Percentiles rank a stretch among this genome's conserved stretches.
These are phyloP conservation scores for Sminthurides bifidus DNA, from an alignment of 1,140 invertebrate genomes.

Conservation along the genomic window DNA sequence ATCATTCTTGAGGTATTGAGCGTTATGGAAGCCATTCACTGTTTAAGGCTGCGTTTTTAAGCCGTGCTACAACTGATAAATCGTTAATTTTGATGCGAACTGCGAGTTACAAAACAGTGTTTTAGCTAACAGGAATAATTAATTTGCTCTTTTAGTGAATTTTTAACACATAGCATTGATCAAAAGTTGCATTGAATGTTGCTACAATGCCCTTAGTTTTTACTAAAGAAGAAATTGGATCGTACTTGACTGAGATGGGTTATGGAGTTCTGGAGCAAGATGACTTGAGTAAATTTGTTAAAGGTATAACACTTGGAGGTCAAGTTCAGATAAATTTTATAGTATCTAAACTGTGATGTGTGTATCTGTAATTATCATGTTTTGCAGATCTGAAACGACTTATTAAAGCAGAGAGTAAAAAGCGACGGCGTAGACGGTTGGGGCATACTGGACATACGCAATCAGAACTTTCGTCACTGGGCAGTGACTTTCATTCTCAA, in stretches of 20 bases:
- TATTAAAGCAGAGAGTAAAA: conserved; percentile 18
- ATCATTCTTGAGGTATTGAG: too few species aligned
- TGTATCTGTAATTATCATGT: not conserved
- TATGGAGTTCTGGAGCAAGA: conserved; percentile 13
- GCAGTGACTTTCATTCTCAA: not conserved
- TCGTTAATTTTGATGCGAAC: too few species aligned
- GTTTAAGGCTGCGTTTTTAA: too few species aligned
- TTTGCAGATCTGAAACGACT: conserved; percentile 21
- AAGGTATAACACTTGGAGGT: conserved; percentile 9
- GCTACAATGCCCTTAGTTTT: conserved; percentile 20
- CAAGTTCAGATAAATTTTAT: not conserved
- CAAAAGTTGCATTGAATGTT: not conserved
- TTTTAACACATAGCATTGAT: not conserved
- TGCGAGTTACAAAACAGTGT: too few species aligned
- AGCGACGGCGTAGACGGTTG: conserved; percentile 10
- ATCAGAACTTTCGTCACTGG: not conserved
- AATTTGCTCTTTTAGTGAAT: too few species aligned
- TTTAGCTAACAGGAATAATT: too few species aligned
- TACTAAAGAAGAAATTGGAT: conserved; percentile 16
- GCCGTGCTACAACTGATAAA: too few species aligned
- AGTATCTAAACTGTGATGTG: not conserved
- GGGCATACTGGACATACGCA: conserved; percentile 10
- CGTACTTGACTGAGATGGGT: conserved; percentile 15
- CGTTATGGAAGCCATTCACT: too few species aligned
- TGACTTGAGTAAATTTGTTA: conserved; percentile 16